A percentile compares a stretch with the other conserved stretches of the same genome.
phyloP scores from a whole-genome alignment of 2,797 vertebrate species.

The Galago senegalensis region DNA sequence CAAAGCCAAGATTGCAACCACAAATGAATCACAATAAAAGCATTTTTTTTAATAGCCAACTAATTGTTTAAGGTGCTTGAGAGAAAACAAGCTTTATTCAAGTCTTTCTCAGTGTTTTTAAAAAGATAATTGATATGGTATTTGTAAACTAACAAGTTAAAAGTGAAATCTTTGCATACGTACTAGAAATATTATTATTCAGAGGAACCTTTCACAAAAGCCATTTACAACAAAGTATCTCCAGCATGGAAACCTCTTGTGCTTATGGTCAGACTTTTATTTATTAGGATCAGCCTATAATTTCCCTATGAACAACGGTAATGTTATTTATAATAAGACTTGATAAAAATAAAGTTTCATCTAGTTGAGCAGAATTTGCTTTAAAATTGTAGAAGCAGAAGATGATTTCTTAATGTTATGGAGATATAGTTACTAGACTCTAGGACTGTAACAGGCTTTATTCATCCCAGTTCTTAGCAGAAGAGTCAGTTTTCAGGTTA shows the following conservation, averaged over 20 bases:
- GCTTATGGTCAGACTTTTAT: not conserved
- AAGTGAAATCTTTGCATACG: not conserved
- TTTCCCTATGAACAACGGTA: not conserved
- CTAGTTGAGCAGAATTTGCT: not conserved
- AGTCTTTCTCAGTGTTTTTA: not conserved
- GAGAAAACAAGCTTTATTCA: not conserved
- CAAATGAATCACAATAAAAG: not conserved
- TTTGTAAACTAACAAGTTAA: not conserved
- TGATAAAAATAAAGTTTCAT: not conserved
- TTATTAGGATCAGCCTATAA: not conserved
- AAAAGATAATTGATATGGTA: not conserved
- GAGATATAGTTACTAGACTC: not conserved
- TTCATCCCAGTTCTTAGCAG: not conserved
- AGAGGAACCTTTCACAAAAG: not conserved
- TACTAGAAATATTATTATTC: not conserved
- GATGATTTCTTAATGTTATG: not conserved
- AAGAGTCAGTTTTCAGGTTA: not conserved
- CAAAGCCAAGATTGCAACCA: not conserved
- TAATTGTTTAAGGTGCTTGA: not conserved
- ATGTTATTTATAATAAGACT: conserved; percentile 26
- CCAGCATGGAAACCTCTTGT: not conserved
- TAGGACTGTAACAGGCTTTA: not conserved
- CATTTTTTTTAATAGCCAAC: not conserved
- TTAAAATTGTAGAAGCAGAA: not conserved
- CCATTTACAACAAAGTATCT: not conserved